These are phyloP conservation scores for Chionoecetes opilio DNA, from an alignment of 1,140 invertebrate species.

Conservation along the genomic window DNA sequence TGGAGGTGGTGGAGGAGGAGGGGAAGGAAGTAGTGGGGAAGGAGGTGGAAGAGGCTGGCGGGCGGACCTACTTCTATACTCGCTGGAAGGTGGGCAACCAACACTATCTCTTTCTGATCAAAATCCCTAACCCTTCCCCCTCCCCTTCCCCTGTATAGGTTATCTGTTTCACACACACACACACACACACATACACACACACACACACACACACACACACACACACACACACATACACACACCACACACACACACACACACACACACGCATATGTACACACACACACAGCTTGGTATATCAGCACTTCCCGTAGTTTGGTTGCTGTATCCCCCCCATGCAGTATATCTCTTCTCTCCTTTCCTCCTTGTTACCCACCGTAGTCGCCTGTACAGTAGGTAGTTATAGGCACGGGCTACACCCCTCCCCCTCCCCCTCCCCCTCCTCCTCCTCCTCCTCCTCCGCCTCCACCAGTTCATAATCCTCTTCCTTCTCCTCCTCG, in stretches of 20 bases:
- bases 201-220: too few relatives aligned
- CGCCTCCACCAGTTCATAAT: not conserved
- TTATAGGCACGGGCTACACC: not conserved
- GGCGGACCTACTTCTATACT: slow-evolving; percentile 5
- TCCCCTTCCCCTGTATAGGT: not conserved
- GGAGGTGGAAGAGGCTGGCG: slow-evolving; percentile 1
- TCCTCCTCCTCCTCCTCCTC: not conserved
- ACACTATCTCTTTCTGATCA: slow-evolving; percentile 12
- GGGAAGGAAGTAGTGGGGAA: not conserved
- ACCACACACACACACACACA: too few relatives aligned
- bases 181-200: too few relatives aligned
- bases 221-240: too few relatives aligned
- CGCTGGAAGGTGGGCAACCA: slow-evolving; percentile 2
- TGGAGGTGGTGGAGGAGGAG: slow-evolving; percentile 2
- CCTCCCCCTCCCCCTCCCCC: not conserved
- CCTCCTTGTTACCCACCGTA: not conserved
- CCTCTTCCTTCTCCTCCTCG: not conserved
- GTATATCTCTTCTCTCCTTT: not conserved
- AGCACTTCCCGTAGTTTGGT: too few relatives aligned
- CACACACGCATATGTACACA: too few relatives aligned
- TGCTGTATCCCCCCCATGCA: too few relatives aligned
- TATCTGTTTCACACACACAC: not conserved
- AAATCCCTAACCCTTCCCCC: not conserved
- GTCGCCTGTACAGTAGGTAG: not conserved
- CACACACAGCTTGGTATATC: not conserved